Conservation (phyloP, 2,888 invertebrate genomes). For the Heliconius erato region DNA sequence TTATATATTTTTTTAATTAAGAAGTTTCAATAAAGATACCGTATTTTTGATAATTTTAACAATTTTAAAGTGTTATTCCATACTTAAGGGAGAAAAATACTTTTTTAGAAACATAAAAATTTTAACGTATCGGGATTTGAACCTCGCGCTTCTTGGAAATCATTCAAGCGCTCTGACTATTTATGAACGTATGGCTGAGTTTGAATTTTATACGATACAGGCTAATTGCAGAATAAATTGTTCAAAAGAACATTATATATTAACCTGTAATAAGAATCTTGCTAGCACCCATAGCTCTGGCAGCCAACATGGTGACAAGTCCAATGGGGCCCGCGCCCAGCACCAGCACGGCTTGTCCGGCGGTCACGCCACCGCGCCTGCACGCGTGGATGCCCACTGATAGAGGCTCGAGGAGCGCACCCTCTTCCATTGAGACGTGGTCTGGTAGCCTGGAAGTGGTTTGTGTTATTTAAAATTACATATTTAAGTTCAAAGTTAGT, state of each 20-base stretch:
- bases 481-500: neutral
- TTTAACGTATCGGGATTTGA: too few species aligned
- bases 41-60: too few species aligned
- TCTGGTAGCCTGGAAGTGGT: conserved; percentile 90
- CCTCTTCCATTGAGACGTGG: conserved; percentile 96
- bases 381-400: conserved; percentile 98
- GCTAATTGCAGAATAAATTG: too few species aligned
- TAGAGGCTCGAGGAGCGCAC: conserved; percentile 96
- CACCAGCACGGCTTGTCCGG: conserved; percentile 90
- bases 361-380: conserved; percentile 90
- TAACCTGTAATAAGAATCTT: conserved; percentile 91
- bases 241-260: neutral
- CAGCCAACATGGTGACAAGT: conserved; percentile 91
- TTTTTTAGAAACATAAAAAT: too few species aligned
- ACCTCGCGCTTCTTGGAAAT: too few species aligned
- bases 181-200: too few species aligned
- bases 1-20: neutral
- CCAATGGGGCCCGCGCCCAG: conserved; percentile 96
- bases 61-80: too few species aligned
- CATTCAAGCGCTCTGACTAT: too few species aligned
- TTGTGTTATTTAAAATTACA: neutral
- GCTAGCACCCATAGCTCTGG: conserved; percentile 94
- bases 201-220: too few species aligned
- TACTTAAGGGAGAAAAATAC: too few species aligned
- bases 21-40: too few species aligned